Evolutionary conservation across 2,113 vertebrate species (phyloP).

Genomic region (Pedionomus torquatus): DNA sequence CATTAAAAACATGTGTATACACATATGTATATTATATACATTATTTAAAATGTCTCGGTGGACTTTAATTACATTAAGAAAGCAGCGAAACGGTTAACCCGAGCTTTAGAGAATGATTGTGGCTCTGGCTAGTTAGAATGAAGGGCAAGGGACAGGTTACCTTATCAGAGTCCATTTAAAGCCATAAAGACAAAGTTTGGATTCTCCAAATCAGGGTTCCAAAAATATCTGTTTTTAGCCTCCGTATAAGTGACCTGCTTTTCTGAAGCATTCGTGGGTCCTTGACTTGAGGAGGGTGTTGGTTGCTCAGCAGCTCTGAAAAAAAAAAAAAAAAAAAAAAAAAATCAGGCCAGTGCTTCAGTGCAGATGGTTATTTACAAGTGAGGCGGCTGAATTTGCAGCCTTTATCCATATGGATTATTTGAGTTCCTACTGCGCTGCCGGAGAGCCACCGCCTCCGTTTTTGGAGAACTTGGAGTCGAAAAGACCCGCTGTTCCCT

Average conservation of each 20-base stretch:
- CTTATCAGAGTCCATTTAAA: not conserved
- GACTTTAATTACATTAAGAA: constrained; percentile 64
- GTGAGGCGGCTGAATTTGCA: not conserved
- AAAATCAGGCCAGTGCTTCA: not conserved
- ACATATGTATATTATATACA: constrained; percentile 30
- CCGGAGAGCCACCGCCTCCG: not conserved
- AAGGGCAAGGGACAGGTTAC: not conserved
- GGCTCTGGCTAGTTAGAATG: not conserved
- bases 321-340: constrained; percentile 29
- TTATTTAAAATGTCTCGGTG: constrained; percentile 54
- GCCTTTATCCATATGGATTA: not conserved
- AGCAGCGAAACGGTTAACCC: constrained; percentile 49
- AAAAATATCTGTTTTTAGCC: not conserved
- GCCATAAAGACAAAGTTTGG: not conserved
- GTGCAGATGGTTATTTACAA: not conserved
- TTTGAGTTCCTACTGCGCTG: not conserved
- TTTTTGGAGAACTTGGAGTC: not conserved
- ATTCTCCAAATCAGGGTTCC: not conserved
- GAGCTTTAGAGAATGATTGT: not conserved
- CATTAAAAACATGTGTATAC: constrained; percentile 70
- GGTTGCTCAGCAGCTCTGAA: constrained; percentile 46
- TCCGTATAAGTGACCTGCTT: constrained; percentile 8
- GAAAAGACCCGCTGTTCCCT: not conserved
- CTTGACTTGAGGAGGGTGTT: not conserved
- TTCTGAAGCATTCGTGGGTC: not conserved